phyloP scores from a whole-genome alignment of 2,113 vertebrate species.

The Scomber japonicus region DNA sequence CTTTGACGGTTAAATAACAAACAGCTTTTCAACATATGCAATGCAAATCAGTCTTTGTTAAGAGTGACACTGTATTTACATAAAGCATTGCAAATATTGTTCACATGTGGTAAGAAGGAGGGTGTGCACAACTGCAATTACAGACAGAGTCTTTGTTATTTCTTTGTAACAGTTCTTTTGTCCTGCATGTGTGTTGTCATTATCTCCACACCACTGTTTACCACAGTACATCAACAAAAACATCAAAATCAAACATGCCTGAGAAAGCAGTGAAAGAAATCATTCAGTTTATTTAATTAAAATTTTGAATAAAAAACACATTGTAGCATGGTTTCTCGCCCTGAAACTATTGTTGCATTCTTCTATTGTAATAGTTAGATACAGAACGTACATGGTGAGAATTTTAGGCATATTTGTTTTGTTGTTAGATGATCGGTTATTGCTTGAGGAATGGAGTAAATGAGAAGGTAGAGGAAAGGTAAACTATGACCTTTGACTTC shows the following conservation, averaged over 20 bases:
- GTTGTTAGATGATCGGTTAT: slow-evolving; percentile 17
- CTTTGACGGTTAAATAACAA: not conserved
- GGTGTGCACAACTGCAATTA: not conserved
- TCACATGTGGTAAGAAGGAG: slow-evolving; percentile 1
- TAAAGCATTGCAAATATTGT: not conserved
- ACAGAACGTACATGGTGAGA: not conserved
- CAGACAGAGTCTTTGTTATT: no score
- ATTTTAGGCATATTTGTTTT: slow-evolving; percentile 9
- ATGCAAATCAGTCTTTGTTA: slow-evolving; percentile 4
- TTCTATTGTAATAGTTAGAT: not conserved
- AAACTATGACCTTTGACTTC: slow-evolving; percentile 71
- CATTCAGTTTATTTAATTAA: not conserved
- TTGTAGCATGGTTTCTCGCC: not conserved
- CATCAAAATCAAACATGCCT: no score
- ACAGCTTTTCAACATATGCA: not conserved
- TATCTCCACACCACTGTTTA: no score
- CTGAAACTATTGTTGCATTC: slow-evolving; percentile 2
- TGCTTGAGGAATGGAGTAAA: slow-evolving; percentile 24
- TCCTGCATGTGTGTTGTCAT: no score
- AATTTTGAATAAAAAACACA: no score
- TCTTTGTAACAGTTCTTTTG: no score
- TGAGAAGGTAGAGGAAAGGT: slow-evolving; percentile 59
- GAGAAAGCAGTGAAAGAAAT: not conserved
- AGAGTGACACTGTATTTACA: not conserved
- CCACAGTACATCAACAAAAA: no score